Base-by-base conservation (phyloP, 1,140 invertebrate species). In the Monochamus saltuarius region DNA sequence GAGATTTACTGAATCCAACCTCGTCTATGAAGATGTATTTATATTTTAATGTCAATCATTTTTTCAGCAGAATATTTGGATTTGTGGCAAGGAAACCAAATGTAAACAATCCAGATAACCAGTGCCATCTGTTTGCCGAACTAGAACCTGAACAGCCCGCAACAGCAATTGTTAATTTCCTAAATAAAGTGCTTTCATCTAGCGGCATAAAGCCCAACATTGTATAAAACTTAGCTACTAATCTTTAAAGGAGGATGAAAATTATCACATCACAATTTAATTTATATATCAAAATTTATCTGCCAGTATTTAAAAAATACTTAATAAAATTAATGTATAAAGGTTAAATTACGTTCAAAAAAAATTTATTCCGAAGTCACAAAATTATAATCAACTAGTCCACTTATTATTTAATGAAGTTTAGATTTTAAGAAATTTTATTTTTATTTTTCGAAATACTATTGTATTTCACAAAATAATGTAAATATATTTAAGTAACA, bases 61-160 rank as follows among this genome's bases (percentile, higher is more conserved):
- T 56, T 72, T 82, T 80, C 79, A 93, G 91, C 72, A 85, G 89
- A 55, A 88, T 91, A 62, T 98, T 98, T 78, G 95, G 94, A 29
- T 98, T 98, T 79, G 93, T 98, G 34, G 94, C 95, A 1, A 84
- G 93, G 47, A 91, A 94, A 76, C 87, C 84, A 51, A 86, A 85
- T 22, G 81, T 84, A n/a, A 85, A 87, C 56, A 86, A 85, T 64
- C 84, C 86, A 36, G 94, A 97, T 77, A 98, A 98, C 80, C 90
- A 95, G 77, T 98, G 95, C 79, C 95, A 98, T 82, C 84, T 98
- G 42, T 97, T 98, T 79, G 94, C 94, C 11, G 96, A 98, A 78
- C 80, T 97, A 34, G 94, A 97, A 73, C 89, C 92, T 8, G 93
- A 95, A 71, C 95, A 98, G 73, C 95, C 95, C 2, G 95, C 95